Percentiles rank a stretch among this genome's conserved stretches.
Evolutionary conservation across 2,113 vertebrate species (phyloP).

Genomic region (Thinocorus orbignyianus): DNA sequence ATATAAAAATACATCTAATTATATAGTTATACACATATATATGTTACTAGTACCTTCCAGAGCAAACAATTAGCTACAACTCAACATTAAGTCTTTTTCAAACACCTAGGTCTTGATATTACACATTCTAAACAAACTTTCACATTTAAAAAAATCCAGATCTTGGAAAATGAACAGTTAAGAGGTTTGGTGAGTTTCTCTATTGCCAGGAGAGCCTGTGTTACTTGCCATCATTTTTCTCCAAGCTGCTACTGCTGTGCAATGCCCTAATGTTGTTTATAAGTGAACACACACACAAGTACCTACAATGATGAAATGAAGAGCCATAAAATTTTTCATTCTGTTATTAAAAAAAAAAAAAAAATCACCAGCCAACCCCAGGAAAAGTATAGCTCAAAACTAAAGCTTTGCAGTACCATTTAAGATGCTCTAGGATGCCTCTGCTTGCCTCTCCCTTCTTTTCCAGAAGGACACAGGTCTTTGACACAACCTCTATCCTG

Average conservation of each 20-base stretch:
- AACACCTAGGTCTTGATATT: conserved; percentile 30
- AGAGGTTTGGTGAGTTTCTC: not conserved
- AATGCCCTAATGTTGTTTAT: conserved; percentile 10
- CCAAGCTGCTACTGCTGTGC: not conserved
- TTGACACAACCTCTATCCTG: not conserved
- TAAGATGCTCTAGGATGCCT: not conserved
- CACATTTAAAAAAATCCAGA: conserved; percentile 38
- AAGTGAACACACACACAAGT: not conserved
- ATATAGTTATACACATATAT: not conserved
- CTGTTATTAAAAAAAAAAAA: not conserved
- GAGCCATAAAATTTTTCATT: conserved; percentile 13
- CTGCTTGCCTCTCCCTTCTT: not conserved
- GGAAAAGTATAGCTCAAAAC: not conserved
- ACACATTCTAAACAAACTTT: conserved; percentile 44
- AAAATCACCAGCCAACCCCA: not conserved
- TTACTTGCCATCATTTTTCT: not conserved
- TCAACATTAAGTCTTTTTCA: conserved; percentile 45
- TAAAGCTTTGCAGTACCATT: not conserved
- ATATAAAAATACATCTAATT: not conserved
- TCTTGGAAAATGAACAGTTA: conserved; percentile 5
- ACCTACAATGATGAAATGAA: not conserved
- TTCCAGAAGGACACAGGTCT: not conserved
- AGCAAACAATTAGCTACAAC: conserved; percentile 1
- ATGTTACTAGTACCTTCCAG: conserved; percentile 8
- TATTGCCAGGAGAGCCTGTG: not conserved